These are phyloP conservation scores for Huso huso DNA, from an alignment of 2,797 vertebrate species.

Conservation along the genomic window DNA sequence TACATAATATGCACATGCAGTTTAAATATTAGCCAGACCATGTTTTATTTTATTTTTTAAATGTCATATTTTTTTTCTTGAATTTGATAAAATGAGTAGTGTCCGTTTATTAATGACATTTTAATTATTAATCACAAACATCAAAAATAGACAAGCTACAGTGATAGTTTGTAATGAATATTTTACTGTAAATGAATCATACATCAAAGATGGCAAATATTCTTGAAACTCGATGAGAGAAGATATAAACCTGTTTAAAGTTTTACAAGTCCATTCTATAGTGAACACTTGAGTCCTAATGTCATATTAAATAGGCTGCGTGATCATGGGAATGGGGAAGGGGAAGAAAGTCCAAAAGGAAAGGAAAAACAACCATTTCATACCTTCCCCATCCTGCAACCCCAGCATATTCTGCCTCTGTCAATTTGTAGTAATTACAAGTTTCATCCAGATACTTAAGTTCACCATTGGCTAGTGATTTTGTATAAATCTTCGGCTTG, in stretches of 20 bases:
- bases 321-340: conserved; percentile 8
- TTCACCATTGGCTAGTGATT: not conserved
- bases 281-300: conserved; percentile 24
- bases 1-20: too few species aligned
- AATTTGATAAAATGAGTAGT: conserved; percentile 37
- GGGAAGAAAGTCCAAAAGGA: conserved; percentile 5
- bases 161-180: conserved; percentile 62
- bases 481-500: conserved; percentile 4
- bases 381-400: conserved; percentile 2
- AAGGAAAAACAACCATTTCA: conserved; percentile 12
- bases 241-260: conserved; percentile 32
- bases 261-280: conserved; percentile 38
- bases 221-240: conserved; percentile 19
- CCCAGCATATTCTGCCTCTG: not conserved
- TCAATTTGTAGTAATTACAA: not conserved
- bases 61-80: not conserved
- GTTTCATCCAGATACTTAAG: conserved; percentile 1
- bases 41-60: not conserved
- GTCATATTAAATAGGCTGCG: conserved; percentile 16
- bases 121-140: conserved; percentile 62
- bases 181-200: conserved; percentile 54
- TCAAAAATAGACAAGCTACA: conserved; percentile 54
- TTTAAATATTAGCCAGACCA: too few species aligned
- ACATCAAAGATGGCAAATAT: conserved; percentile 41
- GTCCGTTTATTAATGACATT: conserved; percentile 56